Evolutionary conservation across 2,888 invertebrate genomes (phyloP).

Genomic region (Capitulum mitella): DNA sequence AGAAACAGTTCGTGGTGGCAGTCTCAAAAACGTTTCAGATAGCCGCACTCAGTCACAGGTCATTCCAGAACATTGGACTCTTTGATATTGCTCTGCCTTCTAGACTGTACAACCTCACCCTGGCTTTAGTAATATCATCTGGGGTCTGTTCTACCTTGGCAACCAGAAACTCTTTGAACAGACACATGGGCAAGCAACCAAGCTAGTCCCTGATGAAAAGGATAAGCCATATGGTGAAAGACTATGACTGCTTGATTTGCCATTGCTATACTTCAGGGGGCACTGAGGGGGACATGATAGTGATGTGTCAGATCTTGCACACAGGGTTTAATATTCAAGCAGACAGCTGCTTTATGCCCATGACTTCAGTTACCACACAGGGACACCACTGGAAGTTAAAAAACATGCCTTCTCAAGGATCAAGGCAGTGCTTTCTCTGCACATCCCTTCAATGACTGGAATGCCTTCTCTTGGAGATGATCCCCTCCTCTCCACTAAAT

Average conservation of each 20-base stretch:
- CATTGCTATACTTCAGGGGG: background rate
- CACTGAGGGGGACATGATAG: background rate
- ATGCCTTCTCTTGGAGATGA: too few relatives aligned
- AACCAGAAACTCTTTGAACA: background rate
- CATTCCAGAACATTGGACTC: background rate
- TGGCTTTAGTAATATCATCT: background rate
- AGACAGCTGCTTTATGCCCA: too few relatives aligned
- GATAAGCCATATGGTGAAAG: background rate
- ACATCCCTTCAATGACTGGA: too few relatives aligned
- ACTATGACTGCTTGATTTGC: background rate
- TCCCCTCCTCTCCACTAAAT: too few relatives aligned
- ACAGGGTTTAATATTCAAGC: too few relatives aligned
- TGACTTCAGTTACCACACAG: background rate
- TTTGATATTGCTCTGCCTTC: background rate
- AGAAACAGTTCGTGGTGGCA: background rate
- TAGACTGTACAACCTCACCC: background rate
- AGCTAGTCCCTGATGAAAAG: background rate
- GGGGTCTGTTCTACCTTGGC: background rate
- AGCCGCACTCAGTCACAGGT: background rate
- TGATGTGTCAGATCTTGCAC: too few relatives aligned
- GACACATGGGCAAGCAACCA: background rate
- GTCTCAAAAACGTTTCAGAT: background rate
- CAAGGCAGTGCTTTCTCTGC: too few relatives aligned
- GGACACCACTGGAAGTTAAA: background rate
- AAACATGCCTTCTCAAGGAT: too few relatives aligned